A percentile compares a stretch with the other conserved stretches of the same genome.
Conservation (phyloP, 1,140 invertebrate species). For the Drosophila mojavensis region DNA sequence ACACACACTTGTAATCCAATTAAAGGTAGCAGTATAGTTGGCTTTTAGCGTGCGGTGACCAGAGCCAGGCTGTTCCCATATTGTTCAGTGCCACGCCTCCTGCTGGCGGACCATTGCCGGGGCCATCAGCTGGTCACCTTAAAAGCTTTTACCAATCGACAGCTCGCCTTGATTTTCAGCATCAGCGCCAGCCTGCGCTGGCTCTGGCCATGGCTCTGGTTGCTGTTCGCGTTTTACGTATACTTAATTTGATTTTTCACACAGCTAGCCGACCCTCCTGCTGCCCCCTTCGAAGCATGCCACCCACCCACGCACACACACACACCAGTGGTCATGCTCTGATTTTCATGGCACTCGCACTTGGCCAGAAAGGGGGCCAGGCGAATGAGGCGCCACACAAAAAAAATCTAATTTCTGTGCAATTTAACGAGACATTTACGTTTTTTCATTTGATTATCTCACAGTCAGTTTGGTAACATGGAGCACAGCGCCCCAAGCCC, state of each 20-base stretch:
- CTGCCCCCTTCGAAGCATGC: neutral
- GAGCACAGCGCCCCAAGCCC: slow-evolving; percentile 3
- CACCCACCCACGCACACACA: slow-evolving; percentile 22
- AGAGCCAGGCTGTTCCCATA: slow-evolving; percentile 28
- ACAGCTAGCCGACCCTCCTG: slow-evolving; percentile 41
- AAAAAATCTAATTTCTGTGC: slow-evolving; percentile 83
- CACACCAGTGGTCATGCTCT: slow-evolving; percentile 76
- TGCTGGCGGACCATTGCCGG: slow-evolving; percentile 23
- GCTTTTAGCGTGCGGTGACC: slow-evolving; percentile 73
- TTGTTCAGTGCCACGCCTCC: neutral
- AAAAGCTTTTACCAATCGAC: slow-evolving; percentile 82
- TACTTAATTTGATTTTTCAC: slow-evolving; percentile 82
- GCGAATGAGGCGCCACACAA: slow-evolving; percentile 8
- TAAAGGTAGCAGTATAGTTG: slow-evolving; percentile 81
- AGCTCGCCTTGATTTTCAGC: slow-evolving; percentile 80
- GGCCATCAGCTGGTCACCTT: slow-evolving; percentile 67
- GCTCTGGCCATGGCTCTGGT: slow-evolving; percentile 30
- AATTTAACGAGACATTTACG: slow-evolving; percentile 84
- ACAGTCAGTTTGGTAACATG: slow-evolving; percentile 74
- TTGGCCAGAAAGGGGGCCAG: slow-evolving; percentile 24
- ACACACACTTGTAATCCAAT: slow-evolving; percentile 78
- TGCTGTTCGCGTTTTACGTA: slow-evolving; percentile 76
- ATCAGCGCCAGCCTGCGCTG: slow-evolving; percentile 49
- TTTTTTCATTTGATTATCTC: slow-evolving; percentile 83
- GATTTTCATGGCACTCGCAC: slow-evolving; percentile 62